Conservation (phyloP, 2,888 invertebrate species). For the Ctenicera cuprea region DNA sequence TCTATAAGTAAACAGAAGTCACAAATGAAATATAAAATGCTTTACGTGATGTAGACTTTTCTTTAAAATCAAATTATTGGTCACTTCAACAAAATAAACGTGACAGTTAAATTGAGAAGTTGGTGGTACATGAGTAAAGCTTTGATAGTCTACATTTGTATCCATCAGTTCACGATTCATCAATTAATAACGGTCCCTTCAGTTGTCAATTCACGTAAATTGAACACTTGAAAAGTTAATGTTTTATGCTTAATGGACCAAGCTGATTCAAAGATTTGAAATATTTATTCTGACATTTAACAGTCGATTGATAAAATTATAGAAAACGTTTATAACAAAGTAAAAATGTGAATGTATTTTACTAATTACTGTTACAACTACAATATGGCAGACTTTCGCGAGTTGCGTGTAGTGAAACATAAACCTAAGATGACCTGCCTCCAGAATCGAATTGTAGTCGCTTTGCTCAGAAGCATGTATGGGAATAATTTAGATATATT, state of each 20-base stretch:
- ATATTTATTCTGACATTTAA: not conserved
- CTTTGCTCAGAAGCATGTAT: too few species aligned
- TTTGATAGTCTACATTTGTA: not conserved
- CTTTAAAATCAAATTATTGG: too few species aligned
- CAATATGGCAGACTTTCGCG: too few species aligned
- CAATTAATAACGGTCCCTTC: constrained; percentile 13
- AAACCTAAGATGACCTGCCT: not conserved
- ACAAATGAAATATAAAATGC: too few species aligned
- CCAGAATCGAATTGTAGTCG: too few species aligned
- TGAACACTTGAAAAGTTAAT: constrained; percentile 22
- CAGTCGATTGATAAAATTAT: not conserved
- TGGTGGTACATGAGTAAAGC: constrained; percentile 1
- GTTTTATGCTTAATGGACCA: not conserved
- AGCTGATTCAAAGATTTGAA: not conserved
- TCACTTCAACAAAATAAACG: too few species aligned
- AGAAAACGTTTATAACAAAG: not conserved
- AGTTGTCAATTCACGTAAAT: constrained; percentile 8
- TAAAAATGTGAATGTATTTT: not conserved
- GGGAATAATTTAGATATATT: too few species aligned
- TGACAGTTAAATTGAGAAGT: not conserved
- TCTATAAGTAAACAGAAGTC: too few species aligned
- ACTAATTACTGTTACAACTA: not conserved
- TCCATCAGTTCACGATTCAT: constrained; percentile 12
- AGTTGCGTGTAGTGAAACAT: too few species aligned
- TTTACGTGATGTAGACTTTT: too few species aligned